phyloP scores from a whole-genome alignment of 2,113 vertebrate species.

The Sitta europaea region DNA sequence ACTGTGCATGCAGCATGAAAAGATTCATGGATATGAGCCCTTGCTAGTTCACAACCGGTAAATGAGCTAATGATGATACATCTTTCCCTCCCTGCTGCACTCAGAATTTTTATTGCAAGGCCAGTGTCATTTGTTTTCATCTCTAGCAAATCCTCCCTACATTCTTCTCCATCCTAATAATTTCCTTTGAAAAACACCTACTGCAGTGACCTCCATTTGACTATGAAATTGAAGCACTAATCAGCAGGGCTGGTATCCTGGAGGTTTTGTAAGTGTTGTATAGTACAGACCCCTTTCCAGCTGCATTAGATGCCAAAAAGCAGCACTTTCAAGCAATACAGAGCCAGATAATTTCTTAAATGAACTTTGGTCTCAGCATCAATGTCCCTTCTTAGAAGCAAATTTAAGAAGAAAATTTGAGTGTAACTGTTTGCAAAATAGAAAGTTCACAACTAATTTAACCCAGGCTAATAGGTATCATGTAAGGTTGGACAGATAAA shows the following conservation, averaged over 20 bases:
- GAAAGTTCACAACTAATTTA: not conserved
- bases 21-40: conserved; percentile 52
- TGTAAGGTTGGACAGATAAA: not conserved
- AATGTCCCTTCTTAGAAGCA: not conserved
- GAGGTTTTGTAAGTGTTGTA: not conserved
- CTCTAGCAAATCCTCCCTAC: conserved; percentile 45
- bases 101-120: conserved; percentile 64
- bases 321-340: not conserved
- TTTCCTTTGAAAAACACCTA: conserved; percentile 48
- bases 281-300: not conserved
- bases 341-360: not conserved
- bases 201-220: conserved; percentile 52
- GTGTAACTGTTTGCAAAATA: not conserved
- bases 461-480: not conserved
- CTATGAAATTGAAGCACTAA: not conserved
- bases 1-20: not conserved
- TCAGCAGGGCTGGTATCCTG: not conserved
- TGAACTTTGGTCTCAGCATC: not conserved
- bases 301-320: not conserved
- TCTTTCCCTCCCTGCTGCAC: conserved; percentile 47
- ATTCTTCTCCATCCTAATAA: not conserved
- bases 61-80: conserved; percentile 67
- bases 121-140: conserved; percentile 59
- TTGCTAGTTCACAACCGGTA: conserved; percentile 44
- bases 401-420: not conserved